Evolutionary conservation across 1,140 invertebrate species (phyloP).

Genomic region (Zelostemma sp.): DNA sequence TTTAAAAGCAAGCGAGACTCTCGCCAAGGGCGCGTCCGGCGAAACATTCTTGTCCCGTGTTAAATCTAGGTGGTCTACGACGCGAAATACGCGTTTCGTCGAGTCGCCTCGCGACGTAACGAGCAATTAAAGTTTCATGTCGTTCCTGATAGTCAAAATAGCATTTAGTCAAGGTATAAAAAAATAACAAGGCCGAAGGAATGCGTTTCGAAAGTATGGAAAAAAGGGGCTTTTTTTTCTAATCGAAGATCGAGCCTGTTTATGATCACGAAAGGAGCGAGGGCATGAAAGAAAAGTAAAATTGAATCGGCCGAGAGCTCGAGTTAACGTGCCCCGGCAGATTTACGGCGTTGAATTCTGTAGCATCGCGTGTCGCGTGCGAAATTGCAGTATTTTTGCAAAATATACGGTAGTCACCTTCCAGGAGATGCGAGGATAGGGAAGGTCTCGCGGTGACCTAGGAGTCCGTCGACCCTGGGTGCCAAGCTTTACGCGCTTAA

Average conservation of each 20-base stretch:
- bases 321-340: constrained; percentile 18
- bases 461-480: constrained; percentile 54
- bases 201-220: too few species aligned
- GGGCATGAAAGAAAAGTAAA: constrained; percentile 4
- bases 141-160: too few species aligned
- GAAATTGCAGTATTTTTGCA: constrained; percentile 36
- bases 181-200: too few species aligned
- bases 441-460: constrained; percentile 39
- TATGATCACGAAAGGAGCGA: constrained; percentile 2
- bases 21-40: constrained; percentile 40
- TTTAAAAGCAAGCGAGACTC: constrained; percentile 44
- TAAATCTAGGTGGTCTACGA: constrained; percentile 46
- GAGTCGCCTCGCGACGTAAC: constrained; percentile 33
- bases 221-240: too few species aligned
- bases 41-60: constrained; percentile 46
- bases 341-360: constrained; percentile 25
- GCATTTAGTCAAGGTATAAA: too few species aligned
- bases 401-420: constrained; percentile 30
- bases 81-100: constrained; percentile 32
- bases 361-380: constrained; percentile 29
- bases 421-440: constrained; percentile 37
- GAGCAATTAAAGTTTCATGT: constrained; percentile 40
- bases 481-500: constrained; percentile 58
- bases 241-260: background rate
- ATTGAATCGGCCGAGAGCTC: background rate